Percentiles rank a stretch among this genome's conserved stretches.
These are phyloP conservation scores for Prinia subflava DNA, from an alignment of 2,113 vertebrate species.

Conservation along the genomic window DNA sequence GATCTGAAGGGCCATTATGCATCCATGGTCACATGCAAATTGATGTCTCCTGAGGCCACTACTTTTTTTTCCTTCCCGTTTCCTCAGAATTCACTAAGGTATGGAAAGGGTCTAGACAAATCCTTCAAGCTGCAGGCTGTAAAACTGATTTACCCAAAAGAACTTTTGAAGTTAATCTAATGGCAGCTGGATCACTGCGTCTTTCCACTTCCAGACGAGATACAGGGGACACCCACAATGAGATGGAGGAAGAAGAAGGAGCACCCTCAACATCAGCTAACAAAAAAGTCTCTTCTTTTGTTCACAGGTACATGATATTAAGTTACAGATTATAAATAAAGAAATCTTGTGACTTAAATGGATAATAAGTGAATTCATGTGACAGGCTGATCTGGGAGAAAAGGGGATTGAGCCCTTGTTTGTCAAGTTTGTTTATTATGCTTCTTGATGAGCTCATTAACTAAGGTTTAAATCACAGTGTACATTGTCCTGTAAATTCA, in stretches of 20 bases:
- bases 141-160: neutral
- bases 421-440: neutral
- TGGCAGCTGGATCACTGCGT: neutral
- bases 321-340: neutral
- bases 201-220: neutral
- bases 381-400: neutral
- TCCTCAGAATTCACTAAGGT: neutral
- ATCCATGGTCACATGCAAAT: neutral
- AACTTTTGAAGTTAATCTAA: neutral
- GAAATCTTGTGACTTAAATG: neutral
- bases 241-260: neutral
- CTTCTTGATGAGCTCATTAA: neutral
- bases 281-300: neutral
- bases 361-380: neutral
- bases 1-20: neutral
- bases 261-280: neutral
- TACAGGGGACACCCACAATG: too few relatives aligned
- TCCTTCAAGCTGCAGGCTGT: neutral
- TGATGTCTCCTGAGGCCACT: neutral
- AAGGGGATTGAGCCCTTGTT: neutral
- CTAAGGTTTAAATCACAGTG: neutral
- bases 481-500: neutral
- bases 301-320: neutral
- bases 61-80: accelerated
- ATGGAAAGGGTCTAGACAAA: neutral